A percentile compares a stretch with the other conserved stretches of the same genome.
phyloP scores from a whole-genome alignment of 2,797 vertebrate species.

The Serranus cabrilla region DNA sequence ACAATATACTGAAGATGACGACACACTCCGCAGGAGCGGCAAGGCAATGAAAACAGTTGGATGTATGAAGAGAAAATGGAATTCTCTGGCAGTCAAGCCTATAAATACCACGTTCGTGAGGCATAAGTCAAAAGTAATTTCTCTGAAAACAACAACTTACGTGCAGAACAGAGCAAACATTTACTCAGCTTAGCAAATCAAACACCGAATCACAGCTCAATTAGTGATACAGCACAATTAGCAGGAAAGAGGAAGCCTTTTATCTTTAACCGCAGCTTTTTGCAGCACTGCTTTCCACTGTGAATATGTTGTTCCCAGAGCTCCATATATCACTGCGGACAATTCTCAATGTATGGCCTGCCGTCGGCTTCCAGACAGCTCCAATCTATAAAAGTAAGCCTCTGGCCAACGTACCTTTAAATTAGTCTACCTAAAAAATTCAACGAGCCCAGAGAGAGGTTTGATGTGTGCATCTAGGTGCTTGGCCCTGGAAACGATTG shows the following conservation, averaged over 20 bases:
- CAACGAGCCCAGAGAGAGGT: slow-evolving; percentile 47
- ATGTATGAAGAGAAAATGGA: not conserved
- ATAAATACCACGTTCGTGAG: not conserved
- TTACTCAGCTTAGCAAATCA: slow-evolving; percentile 9
- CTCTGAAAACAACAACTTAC: not conserved
- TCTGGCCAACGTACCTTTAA: slow-evolving; percentile 55
- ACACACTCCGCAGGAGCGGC: not conserved
- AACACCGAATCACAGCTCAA: slow-evolving; percentile 12
- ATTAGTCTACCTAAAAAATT: slow-evolving; percentile 68
- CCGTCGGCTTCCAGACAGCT: slow-evolving; percentile 34
- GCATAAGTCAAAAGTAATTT: not conserved
- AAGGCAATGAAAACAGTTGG: not conserved
- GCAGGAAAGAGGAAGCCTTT: not conserved
- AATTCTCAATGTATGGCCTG: slow-evolving; percentile 43
- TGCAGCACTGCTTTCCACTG: not conserved
- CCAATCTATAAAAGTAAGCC: slow-evolving; percentile 63
- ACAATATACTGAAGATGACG: slow-evolving; percentile 12
- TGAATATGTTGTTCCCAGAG: slow-evolving; percentile 2
- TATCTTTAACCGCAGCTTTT: slow-evolving; percentile 23
- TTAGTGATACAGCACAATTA: slow-evolving; percentile 8
- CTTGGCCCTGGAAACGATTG: slow-evolving; percentile 59
- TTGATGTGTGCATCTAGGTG: slow-evolving; percentile 53
- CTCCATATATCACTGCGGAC: slow-evolving; percentile 36
- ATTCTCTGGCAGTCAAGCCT: not conserved
- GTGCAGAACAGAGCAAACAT: not conserved